Evolutionary conservation across 1,140 invertebrate species (phyloP).

Genomic region (Macrobrachium rosenbergii): DNA sequence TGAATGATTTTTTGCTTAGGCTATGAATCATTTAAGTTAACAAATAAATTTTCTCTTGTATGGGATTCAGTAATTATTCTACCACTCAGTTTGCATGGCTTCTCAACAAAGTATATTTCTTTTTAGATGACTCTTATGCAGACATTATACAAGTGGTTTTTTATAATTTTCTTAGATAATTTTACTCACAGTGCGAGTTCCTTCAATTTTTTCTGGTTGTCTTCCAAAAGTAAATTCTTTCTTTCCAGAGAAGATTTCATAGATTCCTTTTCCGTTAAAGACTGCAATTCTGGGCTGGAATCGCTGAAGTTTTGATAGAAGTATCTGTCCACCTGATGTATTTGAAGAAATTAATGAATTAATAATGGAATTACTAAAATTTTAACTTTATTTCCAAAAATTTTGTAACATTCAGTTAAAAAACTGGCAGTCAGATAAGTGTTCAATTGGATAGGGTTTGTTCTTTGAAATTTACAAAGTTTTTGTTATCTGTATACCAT

Average conservation of each 20-base stretch:
- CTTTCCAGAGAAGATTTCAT: conserved; percentile 96
- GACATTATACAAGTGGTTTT: no score
- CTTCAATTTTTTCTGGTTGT: conserved; percentile 91
- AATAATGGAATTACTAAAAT: neutral
- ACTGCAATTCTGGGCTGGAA: conserved; percentile 97
- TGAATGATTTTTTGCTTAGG: no score
- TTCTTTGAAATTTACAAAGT: no score
- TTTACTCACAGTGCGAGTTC: conserved; percentile 90
- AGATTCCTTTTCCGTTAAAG: conserved; percentile 98
- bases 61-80: no score
- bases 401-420: neutral
- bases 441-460: neutral
- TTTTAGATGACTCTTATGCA: no score
- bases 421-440: neutral
- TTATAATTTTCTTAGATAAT: neutral
- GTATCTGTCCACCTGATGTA: conserved; percentile 82
- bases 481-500: no score
- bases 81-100: no score
- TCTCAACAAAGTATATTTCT: no score
- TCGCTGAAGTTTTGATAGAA: conserved; percentile 91
- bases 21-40: no score
- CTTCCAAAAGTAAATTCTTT: conserved; percentile 97
- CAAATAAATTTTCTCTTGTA: no score
- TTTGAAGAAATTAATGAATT: no score
- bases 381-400: no score